Percentiles rank a stretch among this genome's conserved stretches.
These are phyloP conservation scores for Saguinus midas DNA, from an alignment of 2,113 vertebrate species.

Conservation along the genomic window DNA sequence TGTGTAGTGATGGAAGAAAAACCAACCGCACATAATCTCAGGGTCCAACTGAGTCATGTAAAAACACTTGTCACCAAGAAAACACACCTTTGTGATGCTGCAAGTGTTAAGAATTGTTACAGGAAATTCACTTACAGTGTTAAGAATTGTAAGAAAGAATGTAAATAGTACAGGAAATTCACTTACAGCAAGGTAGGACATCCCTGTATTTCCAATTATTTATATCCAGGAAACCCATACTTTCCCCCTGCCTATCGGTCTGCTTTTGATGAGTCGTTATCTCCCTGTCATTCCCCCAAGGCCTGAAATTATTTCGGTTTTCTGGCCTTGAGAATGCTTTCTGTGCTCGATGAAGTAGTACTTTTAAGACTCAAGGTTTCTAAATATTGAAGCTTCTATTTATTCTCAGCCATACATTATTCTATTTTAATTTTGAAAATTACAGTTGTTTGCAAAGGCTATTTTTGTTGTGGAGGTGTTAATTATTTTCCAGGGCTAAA, in stretches of 20 bases:
- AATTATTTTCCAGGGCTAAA: slow-evolving; percentile 60
- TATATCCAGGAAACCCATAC: neutral
- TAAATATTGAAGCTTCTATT: slow-evolving; percentile 6
- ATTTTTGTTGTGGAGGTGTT: slow-evolving; percentile 60
- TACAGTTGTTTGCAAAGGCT: slow-evolving; percentile 35
- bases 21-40: neutral
- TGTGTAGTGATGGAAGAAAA: neutral
- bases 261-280: neutral
- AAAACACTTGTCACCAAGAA: neutral
- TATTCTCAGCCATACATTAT: slow-evolving; percentile 30
- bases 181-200: too few relatives aligned
- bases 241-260: neutral
- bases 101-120: neutral
- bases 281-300: neutral
- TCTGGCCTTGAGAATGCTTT: neutral
- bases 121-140: neutral
- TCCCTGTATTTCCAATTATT: neutral
- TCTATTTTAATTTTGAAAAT: slow-evolving; percentile 24
- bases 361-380: neutral
- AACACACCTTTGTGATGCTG: neutral
- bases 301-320: neutral
- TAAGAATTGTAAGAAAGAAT: neutral
- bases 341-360: neutral
- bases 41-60: neutral
- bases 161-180: neutral